Evolutionary conservation across 2,113 vertebrate species (phyloP).

Genomic region (Ammodytes marinus): DNA sequence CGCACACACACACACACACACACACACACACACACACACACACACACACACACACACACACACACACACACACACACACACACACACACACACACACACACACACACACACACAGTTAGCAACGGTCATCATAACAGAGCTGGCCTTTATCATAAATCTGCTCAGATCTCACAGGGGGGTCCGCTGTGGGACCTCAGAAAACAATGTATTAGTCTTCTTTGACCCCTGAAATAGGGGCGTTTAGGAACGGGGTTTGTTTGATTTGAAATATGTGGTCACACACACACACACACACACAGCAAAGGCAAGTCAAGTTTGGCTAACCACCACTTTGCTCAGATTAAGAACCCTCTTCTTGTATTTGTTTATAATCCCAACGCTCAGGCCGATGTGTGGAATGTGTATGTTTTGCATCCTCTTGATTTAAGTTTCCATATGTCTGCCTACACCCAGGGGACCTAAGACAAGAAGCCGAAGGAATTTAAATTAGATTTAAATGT

Average conservation of each 20-base stretch:
- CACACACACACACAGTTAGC: constrained; percentile 4
- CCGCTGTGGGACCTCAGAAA: constrained; percentile 29
- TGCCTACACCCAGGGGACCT: constrained; percentile 42
- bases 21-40: no score
- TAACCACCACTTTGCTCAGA: constrained; percentile 22
- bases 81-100: no score
- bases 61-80: neutral
- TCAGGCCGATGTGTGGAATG: constrained; percentile 50
- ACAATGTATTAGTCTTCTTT: constrained; percentile 48
- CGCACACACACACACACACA: no score
- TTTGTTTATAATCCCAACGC: constrained; percentile 65
- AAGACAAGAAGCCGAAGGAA: constrained; percentile 60
- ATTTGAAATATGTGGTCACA: constrained; percentile 57
- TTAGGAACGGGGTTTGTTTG: constrained; percentile 44
- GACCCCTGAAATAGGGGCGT: constrained; percentile 56
- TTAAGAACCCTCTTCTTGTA: constrained; percentile 25
- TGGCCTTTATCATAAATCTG: constrained; percentile 24
- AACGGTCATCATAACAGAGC: constrained; percentile 45
- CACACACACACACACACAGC: neutral
- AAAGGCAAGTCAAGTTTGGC: constrained; percentile 24
- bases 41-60: no score
- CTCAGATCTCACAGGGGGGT: constrained; percentile 57
- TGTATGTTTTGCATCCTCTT: constrained; percentile 55
- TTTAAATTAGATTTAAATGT: constrained; percentile 77
- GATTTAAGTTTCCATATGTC: constrained; percentile 64